A percentile compares a stretch with the other conserved stretches of the same genome.
phyloP scores from a whole-genome alignment of 2,888 invertebrate genomes.

The Ennomos fuscantarius region DNA sequence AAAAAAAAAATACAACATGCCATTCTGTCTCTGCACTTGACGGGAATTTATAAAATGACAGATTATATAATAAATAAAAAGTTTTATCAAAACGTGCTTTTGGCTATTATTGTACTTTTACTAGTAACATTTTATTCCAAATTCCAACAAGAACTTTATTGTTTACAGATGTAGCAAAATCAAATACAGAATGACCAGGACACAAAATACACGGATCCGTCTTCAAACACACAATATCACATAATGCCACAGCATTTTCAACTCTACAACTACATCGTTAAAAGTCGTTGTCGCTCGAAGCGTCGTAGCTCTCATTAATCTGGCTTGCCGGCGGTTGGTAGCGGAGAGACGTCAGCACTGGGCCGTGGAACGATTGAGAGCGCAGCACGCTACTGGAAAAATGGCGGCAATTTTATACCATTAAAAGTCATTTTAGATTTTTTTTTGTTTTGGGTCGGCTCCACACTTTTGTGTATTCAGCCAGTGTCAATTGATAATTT shows the following conservation, averaged over 20 bases:
- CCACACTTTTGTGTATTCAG: background rate
- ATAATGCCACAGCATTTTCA: slow-evolving; percentile 53
- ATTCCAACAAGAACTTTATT: too few relatives aligned
- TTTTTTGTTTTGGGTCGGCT: background rate
- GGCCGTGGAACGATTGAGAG: slow-evolving; percentile 87
- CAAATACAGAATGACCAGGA: slow-evolving; percentile 22
- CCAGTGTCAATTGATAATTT: too few relatives aligned
- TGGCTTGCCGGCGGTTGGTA: slow-evolving; percentile 61
- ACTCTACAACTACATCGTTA: slow-evolving; percentile 53
- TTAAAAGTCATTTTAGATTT: slow-evolving; percentile 11
- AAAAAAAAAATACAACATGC: too few relatives aligned
- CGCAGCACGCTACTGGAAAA: slow-evolving; percentile 82
- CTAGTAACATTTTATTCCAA: too few relatives aligned
- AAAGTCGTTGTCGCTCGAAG: slow-evolving; percentile 83
- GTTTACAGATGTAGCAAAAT: slow-evolving; percentile 28
- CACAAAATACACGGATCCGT: slow-evolving; percentile 16
- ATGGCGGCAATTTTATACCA: background rate
- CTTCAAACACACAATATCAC: slow-evolving; percentile 53
- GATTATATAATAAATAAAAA: too few relatives aligned
- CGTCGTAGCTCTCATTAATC: slow-evolving; percentile 74
- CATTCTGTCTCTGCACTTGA: too few relatives aligned
- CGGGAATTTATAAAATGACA: too few relatives aligned
- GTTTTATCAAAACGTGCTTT: too few relatives aligned
- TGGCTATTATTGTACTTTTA: too few relatives aligned
- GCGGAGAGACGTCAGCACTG: slow-evolving; percentile 68